Percentiles rank a stretch among this genome's conserved stretches.
These are phyloP conservation scores for Nibea albiflora DNA, from an alignment of 2,113 vertebrate species.

Conservation along the genomic window DNA sequence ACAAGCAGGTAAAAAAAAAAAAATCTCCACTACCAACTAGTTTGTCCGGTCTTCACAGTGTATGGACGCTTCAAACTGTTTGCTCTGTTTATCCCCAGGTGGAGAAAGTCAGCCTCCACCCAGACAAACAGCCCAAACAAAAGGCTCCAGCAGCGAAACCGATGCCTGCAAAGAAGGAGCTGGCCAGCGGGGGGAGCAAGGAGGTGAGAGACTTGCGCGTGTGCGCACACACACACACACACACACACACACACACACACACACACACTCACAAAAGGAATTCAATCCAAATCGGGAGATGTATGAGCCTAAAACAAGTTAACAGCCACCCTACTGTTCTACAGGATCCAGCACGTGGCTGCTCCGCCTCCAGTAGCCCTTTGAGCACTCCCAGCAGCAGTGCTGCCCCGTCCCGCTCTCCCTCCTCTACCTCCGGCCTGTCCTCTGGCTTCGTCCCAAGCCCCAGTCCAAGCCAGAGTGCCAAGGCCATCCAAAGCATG, in stretches of 20 bases:
- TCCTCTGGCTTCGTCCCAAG: slow-evolving; percentile 90
- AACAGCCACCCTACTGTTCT: neutral
- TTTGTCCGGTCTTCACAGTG: neutral
- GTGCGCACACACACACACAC: neutral
- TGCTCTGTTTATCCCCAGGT: slow-evolving; percentile 80
- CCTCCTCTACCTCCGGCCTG: slow-evolving; percentile 89
- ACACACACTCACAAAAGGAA: neutral
- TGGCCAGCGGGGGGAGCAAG: slow-evolving; percentile 70
- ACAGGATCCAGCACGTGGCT: slow-evolving; percentile 81
- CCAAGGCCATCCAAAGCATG: slow-evolving; percentile 89
- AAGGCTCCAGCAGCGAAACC: slow-evolving; percentile 53
- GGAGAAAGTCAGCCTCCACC: slow-evolving; percentile 89
- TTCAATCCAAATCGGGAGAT: neutral
- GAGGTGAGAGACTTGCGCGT: slow-evolving; percentile 67
- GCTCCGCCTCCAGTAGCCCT: slow-evolving; percentile 87
- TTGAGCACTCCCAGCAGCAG: slow-evolving; percentile 88
- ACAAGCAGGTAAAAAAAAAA: slow-evolving; percentile 86
- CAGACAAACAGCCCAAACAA: slow-evolving; percentile 78
- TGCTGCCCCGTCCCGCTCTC: slow-evolving; percentile 83
- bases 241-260: neutral
- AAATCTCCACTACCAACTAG: neutral
- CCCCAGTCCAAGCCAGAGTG: slow-evolving; percentile 91
- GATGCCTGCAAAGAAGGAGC: slow-evolving; percentile 65
- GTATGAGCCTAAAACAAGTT: neutral
- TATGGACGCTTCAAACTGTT: neutral